Evolutionary conservation across 2,888 invertebrate species (phyloP).

Genomic region (Hirtodrosophila duncani): DNA sequence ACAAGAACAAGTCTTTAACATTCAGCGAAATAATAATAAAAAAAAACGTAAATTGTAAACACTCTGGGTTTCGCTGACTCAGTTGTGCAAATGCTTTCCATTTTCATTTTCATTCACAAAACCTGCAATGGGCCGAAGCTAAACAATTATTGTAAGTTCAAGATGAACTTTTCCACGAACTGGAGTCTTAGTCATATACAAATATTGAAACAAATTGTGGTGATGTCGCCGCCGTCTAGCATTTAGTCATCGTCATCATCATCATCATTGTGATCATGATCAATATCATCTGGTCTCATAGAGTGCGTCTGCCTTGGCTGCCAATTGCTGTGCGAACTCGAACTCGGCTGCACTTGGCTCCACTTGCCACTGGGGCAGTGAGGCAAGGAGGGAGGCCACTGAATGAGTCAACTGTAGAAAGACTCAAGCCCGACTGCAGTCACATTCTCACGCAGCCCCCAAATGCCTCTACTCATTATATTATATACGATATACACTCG

Average conservation of each 20-base stretch:
- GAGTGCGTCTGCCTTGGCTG: constrained; percentile 15
- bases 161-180: constrained; percentile 23
- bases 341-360: constrained; percentile 42
- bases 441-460: constrained; percentile 49
- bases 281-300: constrained; percentile 7
- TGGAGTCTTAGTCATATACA: constrained; percentile 43
- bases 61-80: background rate
- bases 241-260: constrained; percentile 48
- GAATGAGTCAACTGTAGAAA: background rate
- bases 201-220: too few species aligned
- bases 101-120: constrained; percentile 2
- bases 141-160: constrained; percentile 10
- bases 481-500: background rate
- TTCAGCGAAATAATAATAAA: background rate
- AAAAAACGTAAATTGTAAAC: too few species aligned
- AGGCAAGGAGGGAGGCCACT: constrained; percentile 52
- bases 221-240: constrained; percentile 1
- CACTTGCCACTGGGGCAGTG: constrained; percentile 27
- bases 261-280: constrained; percentile 20
- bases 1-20: constrained; percentile 9
- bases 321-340: constrained; percentile 65
- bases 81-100: too few species aligned
- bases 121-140: background rate
- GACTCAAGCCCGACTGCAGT: too few species aligned
- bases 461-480: background rate